Conservation (phyloP, 2,797 vertebrate species). For the Paedocypris micromegethes region DNA sequence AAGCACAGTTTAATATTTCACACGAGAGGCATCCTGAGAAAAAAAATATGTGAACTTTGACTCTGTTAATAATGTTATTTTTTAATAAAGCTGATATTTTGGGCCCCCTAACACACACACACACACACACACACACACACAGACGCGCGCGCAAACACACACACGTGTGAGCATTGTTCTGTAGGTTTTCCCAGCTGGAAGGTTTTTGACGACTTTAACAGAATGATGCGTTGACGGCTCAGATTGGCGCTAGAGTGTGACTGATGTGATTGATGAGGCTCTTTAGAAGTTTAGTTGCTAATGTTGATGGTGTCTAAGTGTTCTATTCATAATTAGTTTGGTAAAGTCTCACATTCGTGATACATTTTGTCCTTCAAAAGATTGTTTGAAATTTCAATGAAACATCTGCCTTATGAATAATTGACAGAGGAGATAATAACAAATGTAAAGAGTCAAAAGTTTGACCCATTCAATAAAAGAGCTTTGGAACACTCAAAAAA, state of each 20-base stretch:
- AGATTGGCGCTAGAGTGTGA: neutral
- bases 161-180: neutral
- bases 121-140: constrained; percentile 7
- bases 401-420: constrained; percentile 44
- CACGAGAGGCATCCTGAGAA: too few relatives aligned
- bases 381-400: constrained; percentile 45
- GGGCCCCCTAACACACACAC: too few relatives aligned
- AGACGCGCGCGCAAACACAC: neutral
- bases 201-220: constrained; percentile 13
- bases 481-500: constrained; percentile 20
- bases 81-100: too few relatives aligned
- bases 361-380: constrained; percentile 37
- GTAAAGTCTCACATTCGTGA: constrained; percentile 36
- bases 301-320: constrained; percentile 35
- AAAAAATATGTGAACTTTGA: too few relatives aligned
- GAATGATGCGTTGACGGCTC: constrained; percentile 21
- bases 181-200: neutral
- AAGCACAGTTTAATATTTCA: too few relatives aligned
- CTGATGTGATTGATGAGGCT: constrained; percentile 23
- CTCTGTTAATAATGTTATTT: too few relatives aligned
- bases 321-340: constrained; percentile 34
- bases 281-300: constrained; percentile 10
- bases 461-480: constrained; percentile 30
- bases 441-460: constrained; percentile 5
- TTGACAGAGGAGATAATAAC: constrained; percentile 32